Evolutionary conservation across 2,113 vertebrate species (phyloP), one percentile per base, ranked within the genome.

Genomic region (Nycticorax nycticorax): DNA sequence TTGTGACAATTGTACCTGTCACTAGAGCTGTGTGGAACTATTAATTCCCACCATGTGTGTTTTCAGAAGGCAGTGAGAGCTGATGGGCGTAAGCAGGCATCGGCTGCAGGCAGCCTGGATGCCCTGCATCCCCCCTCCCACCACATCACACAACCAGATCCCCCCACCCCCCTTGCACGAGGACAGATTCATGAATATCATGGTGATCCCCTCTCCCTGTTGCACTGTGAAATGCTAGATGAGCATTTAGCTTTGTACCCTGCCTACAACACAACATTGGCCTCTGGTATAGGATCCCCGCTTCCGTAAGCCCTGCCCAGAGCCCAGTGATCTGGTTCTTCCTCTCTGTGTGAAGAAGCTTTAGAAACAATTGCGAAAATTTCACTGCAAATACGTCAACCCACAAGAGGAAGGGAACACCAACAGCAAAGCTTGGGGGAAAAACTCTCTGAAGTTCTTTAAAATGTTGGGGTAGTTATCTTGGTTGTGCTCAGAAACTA

Each of bases 1-100:
- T 93, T 93, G 79, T 53, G 75, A 97, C 97, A 97, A 94, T 87
- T 96, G 96, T 90, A 96, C 87, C 91, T 97, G 97, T 97, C 96
- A 95, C 72, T 57, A 76, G 80, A 94, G 73, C 89, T 91, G 52
- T n/a, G 80, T 88, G 85, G 84, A 96, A 60, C 78, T 85, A 90
- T 97, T 94, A 89, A 93, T 93, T 97, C 79, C 80, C 3, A 3
- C 57, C 30, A 15, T 37, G 53, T 89, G 86, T 63, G 64, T 90
- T 89, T 94, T 89, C 69, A 85, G 73, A 92, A 88, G 50, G 55
- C 91, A 96, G 48, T 1, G 6, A 93, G 84, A 93, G 50, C 15
- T 79, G 43, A 57, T 23, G 35, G 45, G 30, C 41, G 20, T 10
- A 33, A 52, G 52, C 37, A 93, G 52, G 50, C 27, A 86, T 16